A percentile compares a stretch with the other conserved stretches of the same genome.
phyloP scores from a whole-genome alignment of 2,888 invertebrate genomes.

The Mesochorus sp. region DNA sequence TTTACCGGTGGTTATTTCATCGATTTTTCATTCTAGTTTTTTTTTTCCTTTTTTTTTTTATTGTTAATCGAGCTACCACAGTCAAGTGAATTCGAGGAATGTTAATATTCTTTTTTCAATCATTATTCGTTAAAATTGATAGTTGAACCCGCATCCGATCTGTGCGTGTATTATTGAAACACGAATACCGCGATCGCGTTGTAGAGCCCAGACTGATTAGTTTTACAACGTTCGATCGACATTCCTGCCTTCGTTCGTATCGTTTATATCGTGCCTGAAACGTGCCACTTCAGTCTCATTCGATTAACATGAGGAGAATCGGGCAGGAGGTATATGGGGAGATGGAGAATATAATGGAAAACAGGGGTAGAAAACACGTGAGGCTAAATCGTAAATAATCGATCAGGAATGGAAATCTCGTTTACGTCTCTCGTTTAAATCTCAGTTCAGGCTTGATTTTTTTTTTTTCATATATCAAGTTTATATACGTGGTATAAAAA shows the following conservation, averaged over 20 bases:
- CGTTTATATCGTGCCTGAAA: not conserved
- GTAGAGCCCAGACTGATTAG: constrained; percentile 6
- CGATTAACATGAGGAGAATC: constrained; percentile 1
- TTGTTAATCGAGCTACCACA: too few species aligned
- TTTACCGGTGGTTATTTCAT: constrained; percentile 2
- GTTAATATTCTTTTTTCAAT: too few species aligned
- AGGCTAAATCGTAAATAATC: constrained; percentile 41
- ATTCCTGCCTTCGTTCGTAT: constrained; percentile 23
- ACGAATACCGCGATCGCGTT: not conserved
- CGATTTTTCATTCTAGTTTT: constrained; percentile 51
- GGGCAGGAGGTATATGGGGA: not conserved
- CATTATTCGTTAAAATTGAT: too few species aligned
- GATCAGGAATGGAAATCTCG: constrained; percentile 38
- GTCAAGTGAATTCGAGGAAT: too few species aligned
- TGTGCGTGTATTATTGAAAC: too few species aligned
- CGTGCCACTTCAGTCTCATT: constrained; percentile 15
- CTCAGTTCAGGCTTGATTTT: not conserved
- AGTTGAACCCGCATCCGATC: too few species aligned
- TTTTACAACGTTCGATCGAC: constrained; percentile 20
- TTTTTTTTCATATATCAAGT: not conserved
- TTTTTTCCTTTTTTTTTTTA: too few species aligned
- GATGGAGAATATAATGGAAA: not conserved
- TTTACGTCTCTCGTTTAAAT: not conserved
- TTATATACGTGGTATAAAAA: not conserved
- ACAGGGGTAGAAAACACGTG: not conserved